A percentile compares a stretch with the other conserved stretches of the same genome.
These are phyloP conservation scores for Meriones unguiculatus DNA, from an alignment of 2,113 vertebrate species.

Conservation along the genomic window DNA sequence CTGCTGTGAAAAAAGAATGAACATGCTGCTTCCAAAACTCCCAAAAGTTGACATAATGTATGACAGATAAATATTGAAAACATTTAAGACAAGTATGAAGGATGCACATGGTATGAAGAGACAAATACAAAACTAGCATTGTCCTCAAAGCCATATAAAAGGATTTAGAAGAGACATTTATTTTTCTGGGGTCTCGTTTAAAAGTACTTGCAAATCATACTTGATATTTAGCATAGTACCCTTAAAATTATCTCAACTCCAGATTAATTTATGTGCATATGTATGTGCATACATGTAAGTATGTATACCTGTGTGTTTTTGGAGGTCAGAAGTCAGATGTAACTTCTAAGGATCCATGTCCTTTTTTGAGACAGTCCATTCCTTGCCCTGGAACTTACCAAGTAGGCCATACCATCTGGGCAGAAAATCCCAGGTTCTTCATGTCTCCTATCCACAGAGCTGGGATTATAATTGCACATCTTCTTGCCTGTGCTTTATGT, in stretches of 20 bases:
- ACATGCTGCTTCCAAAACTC: background rate
- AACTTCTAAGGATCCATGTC: background rate
- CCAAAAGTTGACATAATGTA: background rate
- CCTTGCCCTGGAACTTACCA: background rate
- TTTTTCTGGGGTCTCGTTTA: background rate
- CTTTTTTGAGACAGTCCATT: background rate
- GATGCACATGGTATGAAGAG: background rate
- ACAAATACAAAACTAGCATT: background rate
- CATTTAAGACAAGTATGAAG: background rate
- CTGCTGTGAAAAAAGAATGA: background rate
- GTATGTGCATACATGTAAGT: background rate
- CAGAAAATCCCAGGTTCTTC: background rate
- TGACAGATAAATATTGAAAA: background rate
- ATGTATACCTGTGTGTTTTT: background rate
- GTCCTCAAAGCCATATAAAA: background rate
- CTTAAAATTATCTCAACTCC: background rate
- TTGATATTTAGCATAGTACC: background rate
- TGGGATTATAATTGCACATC: background rate
- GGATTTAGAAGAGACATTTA: background rate
- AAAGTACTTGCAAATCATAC: background rate
- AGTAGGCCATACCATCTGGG: background rate
- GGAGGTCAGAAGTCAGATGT: background rate
- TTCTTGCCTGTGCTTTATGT: background rate
- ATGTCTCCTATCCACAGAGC: background rate
- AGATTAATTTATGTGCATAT: background rate